A percentile compares a stretch with the other conserved stretches of the same genome.
These are phyloP conservation scores for Muntiacus reevesi DNA, from an alignment of 2,113 vertebrate genomes.

Conservation along the genomic window DNA sequence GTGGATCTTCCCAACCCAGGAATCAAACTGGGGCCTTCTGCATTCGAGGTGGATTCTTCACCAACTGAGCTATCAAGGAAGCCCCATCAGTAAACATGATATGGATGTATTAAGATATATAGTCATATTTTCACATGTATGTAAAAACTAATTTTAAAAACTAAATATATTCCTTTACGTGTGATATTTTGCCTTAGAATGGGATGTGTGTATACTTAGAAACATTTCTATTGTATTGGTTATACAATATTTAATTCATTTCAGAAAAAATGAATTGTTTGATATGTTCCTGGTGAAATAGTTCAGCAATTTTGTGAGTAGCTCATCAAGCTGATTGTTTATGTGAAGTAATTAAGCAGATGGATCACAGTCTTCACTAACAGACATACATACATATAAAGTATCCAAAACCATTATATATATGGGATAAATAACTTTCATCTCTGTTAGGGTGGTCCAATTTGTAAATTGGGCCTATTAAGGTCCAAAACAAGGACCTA, in stretches of 20 bases:
- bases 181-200: background rate
- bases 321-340: background rate
- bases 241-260: background rate
- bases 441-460: background rate
- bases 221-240: background rate
- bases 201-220: background rate
- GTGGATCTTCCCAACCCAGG: background rate
- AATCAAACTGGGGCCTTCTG: background rate
- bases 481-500: background rate
- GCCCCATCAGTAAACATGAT: background rate
- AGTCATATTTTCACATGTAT: background rate
- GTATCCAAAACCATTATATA: background rate
- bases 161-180: background rate
- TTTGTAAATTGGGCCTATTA: background rate
- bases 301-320: background rate
- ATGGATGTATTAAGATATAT: background rate
- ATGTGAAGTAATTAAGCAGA: background rate
- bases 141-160: background rate
- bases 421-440: background rate
- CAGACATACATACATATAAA: background rate
- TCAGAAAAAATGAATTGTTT: background rate
- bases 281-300: background rate
- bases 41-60: background rate
- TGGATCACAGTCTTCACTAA: background rate
- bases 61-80: background rate